These are phyloP conservation scores for Carduelis carduelis DNA, from an alignment of 2,797 vertebrate species.

Conservation along the genomic window DNA sequence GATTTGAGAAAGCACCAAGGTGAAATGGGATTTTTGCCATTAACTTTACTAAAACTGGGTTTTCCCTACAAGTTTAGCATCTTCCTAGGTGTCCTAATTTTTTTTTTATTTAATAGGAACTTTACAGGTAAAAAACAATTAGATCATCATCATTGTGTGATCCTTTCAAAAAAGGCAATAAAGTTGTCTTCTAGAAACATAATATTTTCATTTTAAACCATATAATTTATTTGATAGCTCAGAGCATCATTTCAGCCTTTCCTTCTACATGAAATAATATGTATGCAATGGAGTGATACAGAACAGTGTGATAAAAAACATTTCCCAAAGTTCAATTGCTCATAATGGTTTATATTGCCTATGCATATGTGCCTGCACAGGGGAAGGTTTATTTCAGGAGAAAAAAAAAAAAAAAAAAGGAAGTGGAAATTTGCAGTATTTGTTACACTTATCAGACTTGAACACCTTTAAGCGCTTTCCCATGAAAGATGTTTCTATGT, in stretches of 20 bases:
- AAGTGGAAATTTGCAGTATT: not conserved
- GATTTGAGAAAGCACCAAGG: not conserved
- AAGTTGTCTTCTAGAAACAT: not conserved
- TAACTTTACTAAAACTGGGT: not conserved
- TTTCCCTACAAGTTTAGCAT: not conserved
- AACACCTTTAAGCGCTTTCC: slow-evolving; percentile 23
- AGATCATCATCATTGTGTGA: not conserved
- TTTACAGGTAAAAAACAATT: not conserved
- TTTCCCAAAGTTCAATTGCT: slow-evolving; percentile 8
- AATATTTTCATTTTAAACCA: not conserved
- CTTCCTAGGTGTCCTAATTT: not conserved
- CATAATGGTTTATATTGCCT: slow-evolving; percentile 3
- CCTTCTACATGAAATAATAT: not conserved
- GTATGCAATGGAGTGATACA: not conserved
- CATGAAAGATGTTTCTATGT: not conserved
- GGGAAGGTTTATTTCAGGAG: not conserved
- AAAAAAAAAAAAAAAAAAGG: not conserved
- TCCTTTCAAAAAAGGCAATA: not conserved
- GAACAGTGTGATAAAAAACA: not conserved
- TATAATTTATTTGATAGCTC: not conserved
- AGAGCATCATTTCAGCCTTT: not conserved
- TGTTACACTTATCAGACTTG: slow-evolving; percentile 33
- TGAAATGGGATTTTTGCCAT: not conserved
- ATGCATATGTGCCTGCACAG: not conserved
- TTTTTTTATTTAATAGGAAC: not conserved